Conservation (phyloP, 1,140 invertebrate species). For the Lysiphlebus fabarum region DNA sequence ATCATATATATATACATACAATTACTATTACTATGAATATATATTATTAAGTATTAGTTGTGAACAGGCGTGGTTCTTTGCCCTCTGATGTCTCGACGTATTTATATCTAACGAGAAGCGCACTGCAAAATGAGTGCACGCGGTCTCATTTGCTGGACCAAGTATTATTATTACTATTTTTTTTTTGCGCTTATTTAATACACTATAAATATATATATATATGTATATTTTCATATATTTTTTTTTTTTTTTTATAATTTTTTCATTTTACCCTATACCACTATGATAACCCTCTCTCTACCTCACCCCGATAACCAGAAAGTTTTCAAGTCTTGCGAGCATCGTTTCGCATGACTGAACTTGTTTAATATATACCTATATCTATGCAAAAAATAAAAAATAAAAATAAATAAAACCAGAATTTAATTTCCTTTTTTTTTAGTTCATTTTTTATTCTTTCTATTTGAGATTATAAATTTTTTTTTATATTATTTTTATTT, state of each 20-base stretch:
- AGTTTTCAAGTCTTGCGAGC: background rate
- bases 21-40: slow-evolving; percentile 1
- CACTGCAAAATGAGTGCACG: slow-evolving; percentile 23
- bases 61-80: slow-evolving; percentile 35
- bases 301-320: no score
- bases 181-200: background rate
- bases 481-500: no score
- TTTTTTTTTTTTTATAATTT: no score
- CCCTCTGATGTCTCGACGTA: slow-evolving; percentile 33
- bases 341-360: slow-evolving; percentile 10
- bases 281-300: no score
- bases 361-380: slow-evolving; percentile 6
- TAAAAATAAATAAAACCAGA: no score
- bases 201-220: no score
- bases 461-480: no score
- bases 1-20: slow-evolving; percentile 14
- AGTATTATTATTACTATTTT: background rate
- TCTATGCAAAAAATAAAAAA: background rate
- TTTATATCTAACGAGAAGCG: slow-evolving; percentile 37
- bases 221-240: no score
- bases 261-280: no score
- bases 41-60: slow-evolving; percentile 11
- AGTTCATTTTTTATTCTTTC: background rate
- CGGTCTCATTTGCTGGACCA: slow-evolving; percentile 24
- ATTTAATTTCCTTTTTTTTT: background rate